Percentiles rank a stretch among this genome's conserved stretches.
These are phyloP conservation scores for Spisula solida DNA, from an alignment of 2,888 invertebrate species.

Conservation along the genomic window DNA sequence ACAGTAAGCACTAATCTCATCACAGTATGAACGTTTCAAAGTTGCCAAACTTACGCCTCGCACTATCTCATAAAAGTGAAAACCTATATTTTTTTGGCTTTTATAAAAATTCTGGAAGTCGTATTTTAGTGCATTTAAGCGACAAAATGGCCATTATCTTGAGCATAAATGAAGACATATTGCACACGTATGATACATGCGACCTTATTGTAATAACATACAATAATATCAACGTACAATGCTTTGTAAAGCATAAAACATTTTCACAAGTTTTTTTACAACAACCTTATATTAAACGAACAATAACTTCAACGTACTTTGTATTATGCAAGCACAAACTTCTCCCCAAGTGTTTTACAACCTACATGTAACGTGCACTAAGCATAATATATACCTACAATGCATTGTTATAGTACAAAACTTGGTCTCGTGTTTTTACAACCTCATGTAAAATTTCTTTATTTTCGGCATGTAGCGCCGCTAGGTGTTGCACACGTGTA, in stretches of 20 bases:
- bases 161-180: background rate
- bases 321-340: background rate
- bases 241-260: background rate
- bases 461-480: background rate
- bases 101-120: background rate
- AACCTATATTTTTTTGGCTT: background rate
- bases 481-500: background rate
- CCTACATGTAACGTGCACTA: no score
- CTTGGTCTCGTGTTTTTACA: background rate
- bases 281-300: background rate
- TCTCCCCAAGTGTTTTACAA: no score
- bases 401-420: background rate
- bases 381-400: background rate
- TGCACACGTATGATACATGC: background rate
- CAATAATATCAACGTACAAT: background rate
- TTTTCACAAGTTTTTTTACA: background rate
- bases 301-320: background rate
- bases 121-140: background rate
- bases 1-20: background rate
- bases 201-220: background rate
- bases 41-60: background rate
- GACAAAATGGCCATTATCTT: background rate
- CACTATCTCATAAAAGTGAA: constrained; percentile 20
- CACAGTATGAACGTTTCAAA: background rate
- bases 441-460: background rate